Conservation (phyloP, 2,113 vertebrate genomes). For the Delphinus delphis region DNA sequence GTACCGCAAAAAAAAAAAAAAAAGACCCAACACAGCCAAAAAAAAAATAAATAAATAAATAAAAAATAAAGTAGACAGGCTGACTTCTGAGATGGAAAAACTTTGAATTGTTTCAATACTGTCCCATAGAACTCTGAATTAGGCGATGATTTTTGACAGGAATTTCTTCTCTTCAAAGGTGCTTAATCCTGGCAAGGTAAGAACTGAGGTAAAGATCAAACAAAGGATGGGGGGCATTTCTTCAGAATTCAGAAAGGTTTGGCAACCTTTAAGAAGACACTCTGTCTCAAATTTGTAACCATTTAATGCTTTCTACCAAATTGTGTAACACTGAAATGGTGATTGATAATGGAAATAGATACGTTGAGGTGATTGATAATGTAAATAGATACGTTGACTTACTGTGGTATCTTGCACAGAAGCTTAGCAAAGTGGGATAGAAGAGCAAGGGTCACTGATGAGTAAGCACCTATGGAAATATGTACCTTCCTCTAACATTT, state of each 20-base stretch:
- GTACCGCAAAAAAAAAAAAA: no score
- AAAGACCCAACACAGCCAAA: no score
- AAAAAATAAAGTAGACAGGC: background rate
- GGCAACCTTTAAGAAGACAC: background rate
- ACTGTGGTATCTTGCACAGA: background rate
- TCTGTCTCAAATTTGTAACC: background rate
- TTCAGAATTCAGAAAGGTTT: background rate
- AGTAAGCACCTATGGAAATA: background rate
- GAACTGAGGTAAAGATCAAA: background rate
- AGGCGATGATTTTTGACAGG: background rate
- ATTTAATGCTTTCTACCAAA: background rate
- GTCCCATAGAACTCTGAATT: background rate
- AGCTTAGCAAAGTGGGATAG: background rate
- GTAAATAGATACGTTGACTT: background rate
- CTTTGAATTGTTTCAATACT: background rate
- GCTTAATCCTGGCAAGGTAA: background rate
- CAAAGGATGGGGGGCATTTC: background rate
- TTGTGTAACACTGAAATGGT: background rate
- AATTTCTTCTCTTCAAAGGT: background rate
- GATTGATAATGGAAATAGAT: background rate
- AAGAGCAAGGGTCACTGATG: background rate
- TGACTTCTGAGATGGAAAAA: slow-evolving; percentile 26
- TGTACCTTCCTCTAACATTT: background rate
- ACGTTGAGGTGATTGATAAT: background rate
- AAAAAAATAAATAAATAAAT: no score